A percentile compares a stretch with the other conserved stretches of the same genome.
These are phyloP conservation scores for Zaprionus lachaisei DNA, from an alignment of 1,140 invertebrate genomes.

Conservation along the genomic window DNA sequence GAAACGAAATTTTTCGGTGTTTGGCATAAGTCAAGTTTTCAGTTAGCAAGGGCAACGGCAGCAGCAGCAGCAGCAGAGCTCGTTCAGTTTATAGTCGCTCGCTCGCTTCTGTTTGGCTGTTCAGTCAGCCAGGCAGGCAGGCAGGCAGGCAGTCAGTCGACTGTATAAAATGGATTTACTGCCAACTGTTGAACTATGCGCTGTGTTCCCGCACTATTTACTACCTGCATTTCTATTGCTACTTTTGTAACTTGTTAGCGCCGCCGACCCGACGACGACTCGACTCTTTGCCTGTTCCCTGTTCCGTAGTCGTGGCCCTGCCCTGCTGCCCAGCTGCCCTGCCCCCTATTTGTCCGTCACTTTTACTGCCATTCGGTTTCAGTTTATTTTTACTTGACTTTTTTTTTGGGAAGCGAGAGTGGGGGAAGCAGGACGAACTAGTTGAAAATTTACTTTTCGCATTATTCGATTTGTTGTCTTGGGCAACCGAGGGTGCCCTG, in stretches of 20 bases:
- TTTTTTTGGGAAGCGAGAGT: constrained; percentile 20
- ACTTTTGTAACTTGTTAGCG: constrained; percentile 82
- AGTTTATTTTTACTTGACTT: constrained; percentile 32
- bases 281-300: not conserved
- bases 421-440: constrained; percentile 35
- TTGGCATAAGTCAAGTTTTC: constrained; percentile 79
- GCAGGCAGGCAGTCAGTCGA: constrained; percentile 69
- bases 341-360: constrained; percentile 7
- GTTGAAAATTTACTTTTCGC: constrained; percentile 82
- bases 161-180: constrained; percentile 84
- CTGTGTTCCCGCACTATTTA: constrained; percentile 68
- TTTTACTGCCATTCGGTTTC: constrained; percentile 56
- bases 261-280: constrained; percentile 5
- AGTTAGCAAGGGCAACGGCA: constrained; percentile 16
- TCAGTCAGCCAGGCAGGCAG: constrained; percentile 39
- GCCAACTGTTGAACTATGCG: constrained; percentile 78
- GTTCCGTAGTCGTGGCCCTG: constrained; percentile 7
- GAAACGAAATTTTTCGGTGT: constrained; percentile 73
- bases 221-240: constrained; percentile 82
- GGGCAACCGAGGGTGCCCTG: constrained; percentile 62
- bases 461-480: constrained; percentile 83
- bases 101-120: constrained; percentile 23
- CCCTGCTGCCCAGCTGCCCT: constrained; percentile 24
- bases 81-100: constrained; percentile 15
- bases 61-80: constrained; percentile 13